These are phyloP conservation scores for Hartigia nigra DNA, from an alignment of 2,888 invertebrate genomes.

Conservation along the genomic window DNA sequence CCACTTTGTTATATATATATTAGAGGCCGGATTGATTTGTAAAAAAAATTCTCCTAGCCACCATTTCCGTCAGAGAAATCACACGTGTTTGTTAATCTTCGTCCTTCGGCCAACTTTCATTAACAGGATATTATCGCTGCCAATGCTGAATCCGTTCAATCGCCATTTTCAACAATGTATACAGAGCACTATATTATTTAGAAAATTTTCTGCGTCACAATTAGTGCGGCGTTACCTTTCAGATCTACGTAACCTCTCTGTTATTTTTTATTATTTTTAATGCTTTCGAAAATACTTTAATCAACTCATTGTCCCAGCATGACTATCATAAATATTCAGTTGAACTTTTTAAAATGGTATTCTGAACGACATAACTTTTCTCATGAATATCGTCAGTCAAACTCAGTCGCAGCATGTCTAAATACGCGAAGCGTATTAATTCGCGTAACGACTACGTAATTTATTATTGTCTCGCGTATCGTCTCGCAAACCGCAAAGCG, in stretches of 20 bases:
- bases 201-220: background rate
- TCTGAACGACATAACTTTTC: background rate
- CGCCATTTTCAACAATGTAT: background rate
- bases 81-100: background rate
- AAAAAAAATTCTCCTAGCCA: background rate
- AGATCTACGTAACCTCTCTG: background rate
- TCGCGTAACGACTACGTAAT: background rate
- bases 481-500: background rate
- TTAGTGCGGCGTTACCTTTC: background rate
- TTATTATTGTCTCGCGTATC: background rate
- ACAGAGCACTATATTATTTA: background rate
- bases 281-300: background rate
- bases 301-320: background rate
- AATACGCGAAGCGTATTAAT: background rate
- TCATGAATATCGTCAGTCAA: background rate
- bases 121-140: background rate
- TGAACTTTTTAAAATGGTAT: background rate
- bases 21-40: background rate
- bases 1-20: background rate
- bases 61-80: background rate
- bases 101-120: background rate
- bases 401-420: background rate
- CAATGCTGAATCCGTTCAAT: background rate
- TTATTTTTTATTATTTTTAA: background rate
- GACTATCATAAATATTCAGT: background rate